These are phyloP conservation scores for Enteromius anoplus DNA, from an alignment of 2,797 vertebrate species.

Conservation along the genomic window DNA sequence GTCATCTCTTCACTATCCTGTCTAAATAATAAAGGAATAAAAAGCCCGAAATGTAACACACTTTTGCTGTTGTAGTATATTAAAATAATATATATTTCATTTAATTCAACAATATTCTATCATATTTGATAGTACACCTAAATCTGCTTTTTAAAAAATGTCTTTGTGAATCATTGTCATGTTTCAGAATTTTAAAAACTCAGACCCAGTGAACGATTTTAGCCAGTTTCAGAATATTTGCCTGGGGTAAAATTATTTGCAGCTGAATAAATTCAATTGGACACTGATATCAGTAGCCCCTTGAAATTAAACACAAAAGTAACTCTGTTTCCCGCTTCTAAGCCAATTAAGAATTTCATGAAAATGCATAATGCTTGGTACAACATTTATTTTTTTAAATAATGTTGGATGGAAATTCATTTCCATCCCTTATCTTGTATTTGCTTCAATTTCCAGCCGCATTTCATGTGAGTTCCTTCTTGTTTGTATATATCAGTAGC, in stretches of 20 bases:
- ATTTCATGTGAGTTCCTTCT: conserved; percentile 65
- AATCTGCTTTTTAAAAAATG: background rate
- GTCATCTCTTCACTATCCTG: background rate
- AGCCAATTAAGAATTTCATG: conserved; percentile 46
- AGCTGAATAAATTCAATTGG: conserved; percentile 21
- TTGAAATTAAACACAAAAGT: conserved; percentile 35
- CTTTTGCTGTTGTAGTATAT: background rate
- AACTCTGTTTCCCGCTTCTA: conserved; percentile 14
- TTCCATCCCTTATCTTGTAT: conserved; percentile 60
- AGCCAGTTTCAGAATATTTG: background rate
- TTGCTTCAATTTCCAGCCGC: conserved; percentile 56
- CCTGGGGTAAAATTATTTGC: background rate
- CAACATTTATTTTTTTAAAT: conserved; percentile 66
- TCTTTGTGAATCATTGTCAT: background rate
- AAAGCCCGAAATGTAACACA: background rate
- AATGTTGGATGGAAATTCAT: conserved; percentile 61
- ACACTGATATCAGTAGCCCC: conserved; percentile 15
- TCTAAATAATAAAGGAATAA: no score
- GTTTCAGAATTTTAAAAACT: background rate
- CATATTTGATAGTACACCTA: background rate
- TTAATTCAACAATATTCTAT: background rate
- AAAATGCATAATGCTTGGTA: conserved; percentile 61
- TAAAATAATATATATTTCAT: background rate
- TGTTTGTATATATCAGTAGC: conserved; percentile 72
- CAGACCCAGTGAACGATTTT: background rate